Percentiles rank a stretch among this genome's conserved stretches.
Conservation (phyloP, 2,113 vertebrate species). For the Cavia porcellus region DNA sequence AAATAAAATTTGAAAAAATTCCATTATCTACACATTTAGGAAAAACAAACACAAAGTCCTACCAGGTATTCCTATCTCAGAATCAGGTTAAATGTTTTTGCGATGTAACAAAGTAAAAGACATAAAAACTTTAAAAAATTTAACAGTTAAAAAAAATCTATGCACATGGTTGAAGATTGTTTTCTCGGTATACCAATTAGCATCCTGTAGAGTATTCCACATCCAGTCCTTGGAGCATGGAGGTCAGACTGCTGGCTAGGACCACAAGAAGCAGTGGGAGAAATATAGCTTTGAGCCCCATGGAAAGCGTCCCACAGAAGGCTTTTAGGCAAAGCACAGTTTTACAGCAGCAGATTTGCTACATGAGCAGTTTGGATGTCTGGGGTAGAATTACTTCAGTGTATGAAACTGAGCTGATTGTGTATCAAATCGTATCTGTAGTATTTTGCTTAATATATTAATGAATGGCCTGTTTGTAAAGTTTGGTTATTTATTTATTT, state of each 20-base stretch:
- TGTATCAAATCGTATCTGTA: background rate
- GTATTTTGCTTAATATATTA: background rate
- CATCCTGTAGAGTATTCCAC: background rate
- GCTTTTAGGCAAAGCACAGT: background rate
- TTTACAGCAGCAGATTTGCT: background rate
- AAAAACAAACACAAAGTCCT: background rate
- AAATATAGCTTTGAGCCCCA: background rate
- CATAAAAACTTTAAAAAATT: background rate
- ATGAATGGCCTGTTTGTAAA: conserved; percentile 2
- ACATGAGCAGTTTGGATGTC: background rate
- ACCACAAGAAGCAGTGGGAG: background rate
- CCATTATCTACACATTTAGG: background rate
- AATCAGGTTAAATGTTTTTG: conserved; percentile 18
- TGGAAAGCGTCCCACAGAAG: background rate
- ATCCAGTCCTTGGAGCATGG: background rate
- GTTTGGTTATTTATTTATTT: background rate
- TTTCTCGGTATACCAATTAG: background rate
- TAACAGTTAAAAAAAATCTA: conserved; percentile 32
- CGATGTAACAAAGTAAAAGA: background rate
- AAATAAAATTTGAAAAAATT: background rate
- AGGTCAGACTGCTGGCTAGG: background rate
- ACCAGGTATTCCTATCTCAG: background rate
- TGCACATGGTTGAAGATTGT: background rate
- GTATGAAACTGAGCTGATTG: background rate
- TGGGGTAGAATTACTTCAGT: background rate